A percentile compares a stretch with the other conserved stretches of the same genome.
Conservation (phyloP, 2,113 vertebrate genomes). For the Indicator indicator region DNA sequence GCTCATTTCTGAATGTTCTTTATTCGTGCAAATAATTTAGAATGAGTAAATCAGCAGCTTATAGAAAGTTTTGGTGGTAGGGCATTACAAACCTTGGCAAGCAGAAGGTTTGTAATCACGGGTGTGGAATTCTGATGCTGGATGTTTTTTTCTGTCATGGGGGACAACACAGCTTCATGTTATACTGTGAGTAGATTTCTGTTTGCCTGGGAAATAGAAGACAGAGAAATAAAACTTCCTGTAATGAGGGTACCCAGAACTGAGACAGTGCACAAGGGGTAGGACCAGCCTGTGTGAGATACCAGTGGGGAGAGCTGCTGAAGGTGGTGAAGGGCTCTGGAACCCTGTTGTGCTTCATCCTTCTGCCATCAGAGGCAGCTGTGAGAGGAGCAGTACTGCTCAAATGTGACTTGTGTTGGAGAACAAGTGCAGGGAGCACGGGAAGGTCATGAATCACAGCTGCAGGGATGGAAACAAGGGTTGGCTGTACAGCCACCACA, state of each 20-base stretch:
- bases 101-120: neutral
- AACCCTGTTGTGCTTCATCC: neutral
- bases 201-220: neutral
- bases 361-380: neutral
- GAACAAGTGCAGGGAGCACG: neutral
- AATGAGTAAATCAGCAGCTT: neutral
- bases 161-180: neutral
- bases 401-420: neutral
- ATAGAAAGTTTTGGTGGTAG: accelerated
- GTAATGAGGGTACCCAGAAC: accelerated
- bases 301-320: neutral
- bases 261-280: neutral
- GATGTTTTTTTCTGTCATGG: neutral
- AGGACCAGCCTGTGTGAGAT: neutral
- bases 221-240: neutral
- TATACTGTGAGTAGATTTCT: neutral
- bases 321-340: neutral
- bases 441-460: neutral
- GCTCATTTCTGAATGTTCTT: neutral
- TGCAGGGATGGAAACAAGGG: neutral
- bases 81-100: neutral
- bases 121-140: neutral
- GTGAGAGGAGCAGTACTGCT: neutral
- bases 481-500: neutral
- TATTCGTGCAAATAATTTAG: neutral